Conservation (phyloP, 2,797 vertebrate species). For the Peromyscus nudipes region DNA sequence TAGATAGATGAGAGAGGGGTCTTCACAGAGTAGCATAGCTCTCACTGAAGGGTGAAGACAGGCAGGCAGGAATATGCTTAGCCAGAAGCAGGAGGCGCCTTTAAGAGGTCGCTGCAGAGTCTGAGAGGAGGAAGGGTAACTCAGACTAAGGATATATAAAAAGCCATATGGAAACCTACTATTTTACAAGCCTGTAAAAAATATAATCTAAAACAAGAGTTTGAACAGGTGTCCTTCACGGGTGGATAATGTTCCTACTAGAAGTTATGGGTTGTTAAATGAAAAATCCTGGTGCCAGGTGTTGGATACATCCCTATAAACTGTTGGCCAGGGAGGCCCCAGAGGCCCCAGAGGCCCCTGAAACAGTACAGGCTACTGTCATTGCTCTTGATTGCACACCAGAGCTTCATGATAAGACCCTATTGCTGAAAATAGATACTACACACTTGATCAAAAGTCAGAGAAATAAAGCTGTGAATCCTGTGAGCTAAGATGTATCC, state of each 20-base stretch:
- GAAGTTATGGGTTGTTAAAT: background rate
- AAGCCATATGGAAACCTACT: background rate
- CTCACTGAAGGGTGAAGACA: background rate
- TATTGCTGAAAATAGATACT: background rate
- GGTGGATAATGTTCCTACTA: background rate
- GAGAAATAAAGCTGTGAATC: background rate
- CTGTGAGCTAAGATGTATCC: background rate
- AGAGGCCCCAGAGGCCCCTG: background rate
- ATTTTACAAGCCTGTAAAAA: background rate
- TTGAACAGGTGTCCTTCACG: background rate
- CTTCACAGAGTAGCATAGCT: background rate
- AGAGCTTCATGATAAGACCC: background rate
- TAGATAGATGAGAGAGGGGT: background rate
- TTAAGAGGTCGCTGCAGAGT: background rate
- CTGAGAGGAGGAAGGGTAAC: background rate
- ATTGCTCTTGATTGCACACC: background rate
- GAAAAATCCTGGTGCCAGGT: background rate
- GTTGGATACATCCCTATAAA: background rate
- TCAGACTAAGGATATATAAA: background rate
- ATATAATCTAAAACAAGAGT: background rate
- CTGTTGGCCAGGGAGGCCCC: background rate
- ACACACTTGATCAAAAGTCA: background rate
- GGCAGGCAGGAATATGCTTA: background rate
- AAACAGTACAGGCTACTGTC: background rate
- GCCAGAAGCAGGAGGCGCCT: background rate